These are phyloP conservation scores for Colletes latitarsis DNA, from an alignment of 1,140 invertebrate species.

Conservation along the genomic window DNA sequence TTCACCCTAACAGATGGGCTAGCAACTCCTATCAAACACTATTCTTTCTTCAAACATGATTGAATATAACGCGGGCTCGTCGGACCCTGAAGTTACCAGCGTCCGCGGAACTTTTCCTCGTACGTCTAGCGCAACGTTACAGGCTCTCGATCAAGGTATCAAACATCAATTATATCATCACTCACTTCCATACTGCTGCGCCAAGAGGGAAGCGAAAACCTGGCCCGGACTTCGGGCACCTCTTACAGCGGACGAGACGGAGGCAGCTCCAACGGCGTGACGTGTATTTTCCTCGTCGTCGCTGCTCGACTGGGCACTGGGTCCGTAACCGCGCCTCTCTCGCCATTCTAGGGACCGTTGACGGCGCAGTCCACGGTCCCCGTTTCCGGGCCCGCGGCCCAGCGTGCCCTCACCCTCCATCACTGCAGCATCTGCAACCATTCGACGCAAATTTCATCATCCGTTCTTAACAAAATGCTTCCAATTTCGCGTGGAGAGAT, in stretches of 20 bases:
- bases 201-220: constrained; percentile 84
- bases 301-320: constrained; percentile 81
- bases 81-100: neutral
- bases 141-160: constrained; percentile 33
- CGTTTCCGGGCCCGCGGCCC: constrained; percentile 75
- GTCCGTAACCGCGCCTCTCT: constrained; percentile 82
- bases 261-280: constrained; percentile 73
- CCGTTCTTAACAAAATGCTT: no score
- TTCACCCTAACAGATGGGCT: neutral
- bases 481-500: no score
- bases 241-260: constrained; percentile 72
- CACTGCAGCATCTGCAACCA: constrained; percentile 77
- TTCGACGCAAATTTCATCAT: neutral
- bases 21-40: constrained; percentile 2
- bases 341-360: constrained; percentile 85
- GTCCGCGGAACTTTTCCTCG: constrained; percentile 13
- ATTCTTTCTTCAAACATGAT: constrained; percentile 23
- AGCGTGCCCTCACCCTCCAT: constrained; percentile 80
- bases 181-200: constrained; percentile 79
- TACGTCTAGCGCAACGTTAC: neutral
- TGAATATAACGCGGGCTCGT: neutral
- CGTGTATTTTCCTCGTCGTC: constrained; percentile 84
- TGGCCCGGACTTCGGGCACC: constrained; percentile 83
- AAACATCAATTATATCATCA: constrained; percentile 61
- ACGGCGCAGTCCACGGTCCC: constrained; percentile 81